Conservation (phyloP, 2,113 vertebrate genomes). For the Nipponia nippon region DNA sequence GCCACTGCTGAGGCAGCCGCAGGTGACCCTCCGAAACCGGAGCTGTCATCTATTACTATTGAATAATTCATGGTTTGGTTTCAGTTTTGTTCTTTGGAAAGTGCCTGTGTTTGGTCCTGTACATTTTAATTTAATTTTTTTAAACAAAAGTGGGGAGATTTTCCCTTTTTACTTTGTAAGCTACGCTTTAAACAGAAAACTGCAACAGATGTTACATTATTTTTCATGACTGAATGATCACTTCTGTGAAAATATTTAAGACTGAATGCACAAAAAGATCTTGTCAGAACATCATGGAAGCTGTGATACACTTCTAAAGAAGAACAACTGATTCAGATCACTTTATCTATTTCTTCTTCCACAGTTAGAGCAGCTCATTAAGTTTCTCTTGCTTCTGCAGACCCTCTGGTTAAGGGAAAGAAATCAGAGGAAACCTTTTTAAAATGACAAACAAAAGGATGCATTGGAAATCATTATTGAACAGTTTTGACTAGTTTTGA, state of each 20-base stretch:
- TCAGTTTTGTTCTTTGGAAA: slow-evolving; percentile 85
- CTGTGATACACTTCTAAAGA: slow-evolving; percentile 57
- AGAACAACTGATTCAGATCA: slow-evolving; percentile 56
- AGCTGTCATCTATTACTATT: slow-evolving; percentile 88
- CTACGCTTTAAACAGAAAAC: slow-evolving; percentile 64
- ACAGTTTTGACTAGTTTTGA: slow-evolving; percentile 19
- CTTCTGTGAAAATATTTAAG: slow-evolving; percentile 65
- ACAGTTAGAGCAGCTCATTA: slow-evolving; percentile 55
- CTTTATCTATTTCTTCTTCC: slow-evolving; percentile 59
- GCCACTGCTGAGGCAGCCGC: slow-evolving; percentile 74
- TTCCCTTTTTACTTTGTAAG: slow-evolving; percentile 75
- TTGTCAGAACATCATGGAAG: slow-evolving; percentile 62
- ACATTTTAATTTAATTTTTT: slow-evolving; percentile 79
- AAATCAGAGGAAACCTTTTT: slow-evolving; percentile 31
- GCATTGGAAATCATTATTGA: slow-evolving; percentile 16
- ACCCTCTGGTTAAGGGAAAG: slow-evolving; percentile 48
- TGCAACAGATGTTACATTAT: slow-evolving; percentile 64
- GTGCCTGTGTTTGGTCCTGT: slow-evolving; percentile 90
- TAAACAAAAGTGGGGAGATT: slow-evolving; percentile 52
- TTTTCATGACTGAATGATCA: slow-evolving; percentile 69
- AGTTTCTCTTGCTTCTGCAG: slow-evolving; percentile 41
- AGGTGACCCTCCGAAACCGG: slow-evolving; percentile 80
- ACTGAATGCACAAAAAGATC: slow-evolving; percentile 66
- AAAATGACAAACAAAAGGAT: slow-evolving; percentile 42
- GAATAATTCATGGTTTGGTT: slow-evolving; percentile 80